These are phyloP conservation scores for Calyptommatus sinebrachiatus DNA, from an alignment of 2,113 vertebrate genomes.

Conservation along the genomic window DNA sequence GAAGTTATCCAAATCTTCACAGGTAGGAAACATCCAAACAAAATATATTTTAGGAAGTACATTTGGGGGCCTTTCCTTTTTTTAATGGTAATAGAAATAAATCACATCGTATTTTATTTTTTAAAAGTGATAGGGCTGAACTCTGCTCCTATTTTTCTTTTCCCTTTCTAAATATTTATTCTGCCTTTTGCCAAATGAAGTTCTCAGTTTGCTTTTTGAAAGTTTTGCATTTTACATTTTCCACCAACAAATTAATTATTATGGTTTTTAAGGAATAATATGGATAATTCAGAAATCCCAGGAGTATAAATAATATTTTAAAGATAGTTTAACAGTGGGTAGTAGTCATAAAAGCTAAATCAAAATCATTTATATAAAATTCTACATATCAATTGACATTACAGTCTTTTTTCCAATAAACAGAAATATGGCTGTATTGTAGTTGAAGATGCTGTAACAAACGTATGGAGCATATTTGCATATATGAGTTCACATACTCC, in stretches of 20 bases:
- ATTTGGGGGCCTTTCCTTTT: neutral
- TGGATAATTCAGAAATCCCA: no score
- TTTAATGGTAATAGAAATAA: slow-evolving; percentile 2
- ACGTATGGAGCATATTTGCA: no score
- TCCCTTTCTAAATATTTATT: neutral
- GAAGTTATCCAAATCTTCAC: slow-evolving; percentile 82
- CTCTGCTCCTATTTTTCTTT: neutral
- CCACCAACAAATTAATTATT: neutral
- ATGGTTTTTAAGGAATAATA: no score
- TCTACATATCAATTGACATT: no score
- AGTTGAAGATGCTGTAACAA: no score
- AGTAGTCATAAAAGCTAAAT: no score
- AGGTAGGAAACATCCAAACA: slow-evolving; percentile 78
- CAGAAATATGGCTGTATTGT: no score
- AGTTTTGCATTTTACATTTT: neutral
- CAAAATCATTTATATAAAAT: no score
- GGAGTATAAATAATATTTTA: no score
- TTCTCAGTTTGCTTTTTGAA: neutral
- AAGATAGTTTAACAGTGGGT: no score
- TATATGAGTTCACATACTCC: no score
- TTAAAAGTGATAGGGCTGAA: neutral
- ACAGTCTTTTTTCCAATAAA: no score
- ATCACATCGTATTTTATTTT: neutral
- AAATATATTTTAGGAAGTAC: neutral
- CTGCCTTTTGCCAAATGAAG: neutral